These are phyloP conservation scores for Eurystomus gularis DNA, from an alignment of 2,113 vertebrate genomes.

Conservation along the genomic window DNA sequence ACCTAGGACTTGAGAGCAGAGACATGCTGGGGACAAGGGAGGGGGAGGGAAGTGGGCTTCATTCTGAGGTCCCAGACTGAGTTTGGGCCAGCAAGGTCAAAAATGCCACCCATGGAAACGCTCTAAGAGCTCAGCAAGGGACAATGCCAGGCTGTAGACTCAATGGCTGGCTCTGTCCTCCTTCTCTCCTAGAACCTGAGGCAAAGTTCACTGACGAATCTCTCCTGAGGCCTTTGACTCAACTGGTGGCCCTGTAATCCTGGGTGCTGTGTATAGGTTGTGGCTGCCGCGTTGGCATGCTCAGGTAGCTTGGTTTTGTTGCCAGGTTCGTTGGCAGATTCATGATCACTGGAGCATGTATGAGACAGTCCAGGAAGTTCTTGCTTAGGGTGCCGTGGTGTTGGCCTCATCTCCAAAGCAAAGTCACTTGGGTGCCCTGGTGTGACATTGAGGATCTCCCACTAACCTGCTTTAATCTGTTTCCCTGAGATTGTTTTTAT, in stretches of 20 bases:
- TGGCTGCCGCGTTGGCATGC: background rate
- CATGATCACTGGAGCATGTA: background rate
- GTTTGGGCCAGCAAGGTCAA: background rate
- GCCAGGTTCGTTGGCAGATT: background rate
- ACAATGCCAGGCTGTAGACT: background rate
- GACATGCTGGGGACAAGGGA: background rate
- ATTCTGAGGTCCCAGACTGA: accelerated
- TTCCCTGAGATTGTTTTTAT: background rate
- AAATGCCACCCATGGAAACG: background rate
- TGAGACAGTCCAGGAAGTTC: background rate
- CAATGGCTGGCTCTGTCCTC: background rate
- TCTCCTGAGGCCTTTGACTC: slow-evolving; percentile 1
- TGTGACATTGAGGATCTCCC: background rate
- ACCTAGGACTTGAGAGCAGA: background rate
- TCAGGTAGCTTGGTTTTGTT: background rate
- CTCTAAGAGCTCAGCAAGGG: background rate
- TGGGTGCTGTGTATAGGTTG: background rate
- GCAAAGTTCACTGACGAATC: background rate
- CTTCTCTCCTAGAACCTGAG: background rate
- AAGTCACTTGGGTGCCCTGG: background rate
- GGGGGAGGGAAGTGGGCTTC: background rate
- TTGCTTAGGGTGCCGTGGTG: background rate
- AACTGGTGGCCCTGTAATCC: background rate
- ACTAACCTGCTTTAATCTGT: background rate
- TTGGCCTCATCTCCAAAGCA: background rate